Evolutionary conservation across 2,888 invertebrate species (phyloP).

Genomic region (Unio pictorum): DNA sequence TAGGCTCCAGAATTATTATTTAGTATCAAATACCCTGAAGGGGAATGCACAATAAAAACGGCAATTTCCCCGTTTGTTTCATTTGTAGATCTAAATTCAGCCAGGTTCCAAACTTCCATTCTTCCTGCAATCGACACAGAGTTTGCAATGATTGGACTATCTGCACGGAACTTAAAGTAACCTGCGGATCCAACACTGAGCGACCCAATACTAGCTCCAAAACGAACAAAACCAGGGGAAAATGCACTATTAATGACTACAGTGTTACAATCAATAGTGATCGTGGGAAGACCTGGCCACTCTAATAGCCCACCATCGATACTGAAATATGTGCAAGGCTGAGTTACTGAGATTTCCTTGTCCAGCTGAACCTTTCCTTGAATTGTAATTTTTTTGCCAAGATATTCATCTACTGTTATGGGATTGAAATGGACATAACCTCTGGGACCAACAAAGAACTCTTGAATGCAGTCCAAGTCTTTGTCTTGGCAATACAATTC

Average conservation of each 20-base stretch:
- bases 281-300: slow-evolving; percentile 28
- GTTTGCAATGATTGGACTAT: slow-evolving; percentile 34
- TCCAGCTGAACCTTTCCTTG: slow-evolving; percentile 31
- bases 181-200: slow-evolving; percentile 34
- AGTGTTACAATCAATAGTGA: slow-evolving; percentile 37
- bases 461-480: slow-evolving; percentile 11
- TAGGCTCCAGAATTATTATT: slow-evolving; percentile 17
- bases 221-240: slow-evolving; percentile 29
- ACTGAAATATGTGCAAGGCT: slow-evolving; percentile 30
- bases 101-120: slow-evolving; percentile 39
- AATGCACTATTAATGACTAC: slow-evolving; percentile 44
- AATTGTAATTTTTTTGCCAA: slow-evolving; percentile 35
- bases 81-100: slow-evolving; percentile 30
- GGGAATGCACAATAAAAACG: slow-evolving; percentile 23
- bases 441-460: slow-evolving; percentile 23
- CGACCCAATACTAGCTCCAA: slow-evolving; percentile 28
- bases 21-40: slow-evolving; percentile 31
- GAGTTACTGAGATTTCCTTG: slow-evolving; percentile 29
- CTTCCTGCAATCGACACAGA: slow-evolving; percentile 31
- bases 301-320: slow-evolving; percentile 27
- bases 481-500: too few relatives aligned
- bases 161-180: slow-evolving; percentile 23
- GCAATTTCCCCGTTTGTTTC: slow-evolving; percentile 27
- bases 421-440: slow-evolving; percentile 37
- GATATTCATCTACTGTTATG: slow-evolving; percentile 18